Evolutionary conservation across 1,140 invertebrate genomes (phyloP).

Genomic region (Atta texana): DNA sequence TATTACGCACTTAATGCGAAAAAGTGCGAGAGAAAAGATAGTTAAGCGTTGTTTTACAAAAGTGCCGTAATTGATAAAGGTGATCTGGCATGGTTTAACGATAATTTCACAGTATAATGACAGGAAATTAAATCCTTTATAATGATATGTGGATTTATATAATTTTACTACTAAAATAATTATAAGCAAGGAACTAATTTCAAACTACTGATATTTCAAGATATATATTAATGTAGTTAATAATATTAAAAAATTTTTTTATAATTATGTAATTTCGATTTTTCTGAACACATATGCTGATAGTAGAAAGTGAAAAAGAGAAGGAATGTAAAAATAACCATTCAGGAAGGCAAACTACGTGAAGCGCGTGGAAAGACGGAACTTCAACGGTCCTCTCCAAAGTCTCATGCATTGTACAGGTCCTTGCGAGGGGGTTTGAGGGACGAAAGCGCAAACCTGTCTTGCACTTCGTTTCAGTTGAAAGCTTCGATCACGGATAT

Average conservation of each 20-base stretch:
- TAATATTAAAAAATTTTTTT: background rate
- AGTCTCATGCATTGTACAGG: slow-evolving; percentile 29
- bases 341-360: background rate
- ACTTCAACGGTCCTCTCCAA: slow-evolving; percentile 33
- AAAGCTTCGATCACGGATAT: slow-evolving; percentile 62
- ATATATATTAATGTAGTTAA: background rate
- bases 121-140: slow-evolving; percentile 28
- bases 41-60: slow-evolving; percentile 21
- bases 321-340: slow-evolving; percentile 4
- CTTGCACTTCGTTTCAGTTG: slow-evolving; percentile 60
- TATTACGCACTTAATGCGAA: slow-evolving; percentile 51
- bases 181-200: background rate
- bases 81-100: slow-evolving; percentile 8
- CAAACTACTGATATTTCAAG: background rate
- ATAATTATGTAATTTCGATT: background rate
- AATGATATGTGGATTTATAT: background rate
- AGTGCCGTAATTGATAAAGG: slow-evolving; percentile 20
- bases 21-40: slow-evolving; percentile 49
- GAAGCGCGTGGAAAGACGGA: slow-evolving; percentile 4
- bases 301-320: background rate
- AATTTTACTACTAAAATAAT: background rate
- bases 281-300: background rate
- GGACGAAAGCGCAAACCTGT: slow-evolving; percentile 27
- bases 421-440: background rate
- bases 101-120: slow-evolving; percentile 22